phyloP scores from a whole-genome alignment of 2,113 vertebrate species.

The Oncorhynchus kisutch region DNA sequence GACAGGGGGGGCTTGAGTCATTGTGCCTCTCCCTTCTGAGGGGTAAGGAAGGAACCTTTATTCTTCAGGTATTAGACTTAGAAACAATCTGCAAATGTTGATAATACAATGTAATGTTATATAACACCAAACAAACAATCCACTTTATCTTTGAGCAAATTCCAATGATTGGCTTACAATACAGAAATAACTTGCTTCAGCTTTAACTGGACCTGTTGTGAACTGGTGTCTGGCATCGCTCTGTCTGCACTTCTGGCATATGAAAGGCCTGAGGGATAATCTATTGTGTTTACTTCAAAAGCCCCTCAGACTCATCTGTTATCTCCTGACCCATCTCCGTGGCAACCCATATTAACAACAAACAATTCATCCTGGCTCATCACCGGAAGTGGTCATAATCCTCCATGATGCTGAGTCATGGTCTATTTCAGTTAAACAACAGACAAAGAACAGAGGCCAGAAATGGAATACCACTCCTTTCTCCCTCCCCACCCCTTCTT shows the following conservation, averaged over 20 bases:
- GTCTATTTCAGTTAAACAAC: conserved; percentile 54
- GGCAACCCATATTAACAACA: conserved; percentile 31
- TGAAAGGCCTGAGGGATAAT: neutral
- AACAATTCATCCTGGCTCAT: conserved; percentile 34
- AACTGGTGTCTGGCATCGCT: too few relatives aligned
- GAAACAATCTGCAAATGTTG: neutral
- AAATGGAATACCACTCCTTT: neutral
- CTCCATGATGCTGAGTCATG: conserved; percentile 63
- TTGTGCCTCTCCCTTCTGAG: too few relatives aligned
- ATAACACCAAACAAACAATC: neutral
- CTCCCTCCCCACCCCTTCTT: neutral
- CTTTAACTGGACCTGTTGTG: too few relatives aligned
- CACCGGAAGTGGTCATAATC: conserved; percentile 50
- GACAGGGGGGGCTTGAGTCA: too few relatives aligned
- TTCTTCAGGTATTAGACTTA: too few relatives aligned
- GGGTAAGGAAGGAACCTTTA: too few relatives aligned
- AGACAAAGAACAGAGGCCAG: conserved; percentile 15
- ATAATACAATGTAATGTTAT: neutral
- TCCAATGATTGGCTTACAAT: neutral
- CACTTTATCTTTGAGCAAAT: neutral
- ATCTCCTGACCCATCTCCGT: conserved; percentile 27
- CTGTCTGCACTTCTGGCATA: neutral
- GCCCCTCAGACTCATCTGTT: conserved; percentile 8
- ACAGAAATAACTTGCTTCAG: neutral
- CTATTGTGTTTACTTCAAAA: neutral